Evolutionary conservation across 2,888 invertebrate species (phyloP).

Genomic region (Elmis aenea): DNA sequence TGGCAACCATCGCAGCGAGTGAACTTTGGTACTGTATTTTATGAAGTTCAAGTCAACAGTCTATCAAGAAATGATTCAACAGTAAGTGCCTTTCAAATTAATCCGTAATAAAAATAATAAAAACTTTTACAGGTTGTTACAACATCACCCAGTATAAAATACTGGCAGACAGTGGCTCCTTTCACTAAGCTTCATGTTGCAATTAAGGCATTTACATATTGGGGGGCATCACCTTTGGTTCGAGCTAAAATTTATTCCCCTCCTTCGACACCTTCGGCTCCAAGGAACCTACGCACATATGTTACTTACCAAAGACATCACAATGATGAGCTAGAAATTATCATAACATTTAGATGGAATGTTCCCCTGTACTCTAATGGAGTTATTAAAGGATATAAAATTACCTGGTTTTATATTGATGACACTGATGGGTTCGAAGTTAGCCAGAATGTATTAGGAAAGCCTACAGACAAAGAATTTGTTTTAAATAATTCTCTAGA

Average conservation of each 20-base stretch:
- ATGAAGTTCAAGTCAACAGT: conserved; percentile 69
- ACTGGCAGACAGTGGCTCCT: conserved; percentile 55
- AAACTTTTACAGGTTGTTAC: conserved; percentile 47
- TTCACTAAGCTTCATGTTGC: conserved; percentile 68
- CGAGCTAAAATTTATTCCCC: conserved; percentile 67
- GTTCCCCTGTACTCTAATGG: conserved; percentile 71
- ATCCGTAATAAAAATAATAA: conserved; percentile 1
- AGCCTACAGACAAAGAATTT: conserved; percentile 55
- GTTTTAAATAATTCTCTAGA: conserved; percentile 53
- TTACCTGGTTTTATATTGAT: conserved; percentile 61
- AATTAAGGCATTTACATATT: conserved; percentile 76
- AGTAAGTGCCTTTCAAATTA: conserved; percentile 32
- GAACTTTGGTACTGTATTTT: conserved; percentile 76
- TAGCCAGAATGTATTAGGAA: conserved; percentile 53
- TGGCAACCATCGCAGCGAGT: conserved; percentile 74
- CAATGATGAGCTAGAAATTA: conserved; percentile 39
- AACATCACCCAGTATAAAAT: conserved; percentile 50
- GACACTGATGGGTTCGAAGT: conserved; percentile 46
- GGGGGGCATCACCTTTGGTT: conserved; percentile 70
- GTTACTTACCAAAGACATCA: conserved; percentile 53
- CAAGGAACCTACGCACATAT: conserved; percentile 68
- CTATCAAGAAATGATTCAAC: conserved; percentile 56
- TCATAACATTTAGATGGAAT: conserved; percentile 76
- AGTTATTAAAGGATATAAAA: conserved; percentile 65
- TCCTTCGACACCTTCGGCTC: conserved; percentile 73